These are phyloP conservation scores for Phenganax stokvisi DNA, from an alignment of 92 coral and sea anemone genomes.

Conservation along the genomic window DNA sequence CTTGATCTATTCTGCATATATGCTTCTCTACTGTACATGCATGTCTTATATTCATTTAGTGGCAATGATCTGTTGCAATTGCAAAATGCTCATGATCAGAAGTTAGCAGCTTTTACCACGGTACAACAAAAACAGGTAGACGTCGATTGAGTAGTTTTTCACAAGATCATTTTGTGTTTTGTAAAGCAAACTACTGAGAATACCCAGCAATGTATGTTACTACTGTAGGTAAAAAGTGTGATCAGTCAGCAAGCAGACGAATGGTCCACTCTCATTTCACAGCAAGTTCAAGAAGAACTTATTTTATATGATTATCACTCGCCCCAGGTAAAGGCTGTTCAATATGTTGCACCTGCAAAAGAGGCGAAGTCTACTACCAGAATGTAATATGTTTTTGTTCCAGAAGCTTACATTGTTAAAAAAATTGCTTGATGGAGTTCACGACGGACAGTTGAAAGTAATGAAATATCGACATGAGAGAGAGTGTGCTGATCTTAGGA, in stretches of 20 bases:
- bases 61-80: constrained; percentile 64
- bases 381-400: neutral
- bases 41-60: constrained; percentile 40
- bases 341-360: no score
- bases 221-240: constrained; percentile 65
- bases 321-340: constrained; percentile 49
- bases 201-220: neutral
- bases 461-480: constrained; percentile 65
- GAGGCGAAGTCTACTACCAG: no score
- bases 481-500: constrained; percentile 71
- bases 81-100: constrained; percentile 67
- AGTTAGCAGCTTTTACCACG: constrained; percentile 66
- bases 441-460: constrained; percentile 77
- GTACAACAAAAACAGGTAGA: constrained; percentile 78
- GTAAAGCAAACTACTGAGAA: neutral
- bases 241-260: constrained; percentile 74
- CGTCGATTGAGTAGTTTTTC: neutral
- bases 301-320: constrained; percentile 70
- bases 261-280: constrained; percentile 84
- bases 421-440: constrained; percentile 62
- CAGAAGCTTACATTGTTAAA: constrained; percentile 72
- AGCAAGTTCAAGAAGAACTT: constrained; percentile 77
- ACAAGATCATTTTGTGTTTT: neutral
- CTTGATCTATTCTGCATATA: neutral
- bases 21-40: neutral